Evolutionary conservation across 2,113 vertebrate species (phyloP).

Genomic region (Lophotis ruficrista): DNA sequence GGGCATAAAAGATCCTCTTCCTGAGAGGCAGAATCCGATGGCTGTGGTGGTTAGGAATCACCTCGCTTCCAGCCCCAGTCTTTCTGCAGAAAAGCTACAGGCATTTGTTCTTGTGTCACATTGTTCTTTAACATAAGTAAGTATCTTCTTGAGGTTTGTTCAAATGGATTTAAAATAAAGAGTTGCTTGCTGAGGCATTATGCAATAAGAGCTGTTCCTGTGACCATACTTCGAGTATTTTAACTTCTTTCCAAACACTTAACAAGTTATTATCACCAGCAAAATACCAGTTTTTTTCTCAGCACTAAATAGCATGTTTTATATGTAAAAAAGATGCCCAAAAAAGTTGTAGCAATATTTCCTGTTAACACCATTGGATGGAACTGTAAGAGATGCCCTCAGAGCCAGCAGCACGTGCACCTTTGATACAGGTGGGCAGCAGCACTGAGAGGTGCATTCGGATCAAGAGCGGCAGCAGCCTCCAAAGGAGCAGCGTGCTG

Average conservation of each 20-base stretch:
- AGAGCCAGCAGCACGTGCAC: accelerated
- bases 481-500: background rate
- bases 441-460: accelerated
- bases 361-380: background rate
- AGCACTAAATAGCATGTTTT: background rate
- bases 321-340: background rate
- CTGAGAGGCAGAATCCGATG: background rate
- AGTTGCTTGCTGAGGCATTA: background rate
- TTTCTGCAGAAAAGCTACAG: background rate
- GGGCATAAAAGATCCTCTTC: background rate
- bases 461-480: background rate
- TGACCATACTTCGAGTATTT: background rate
- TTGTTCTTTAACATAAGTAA: background rate
- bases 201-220: background rate
- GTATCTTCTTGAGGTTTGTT: background rate
- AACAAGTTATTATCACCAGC: background rate
- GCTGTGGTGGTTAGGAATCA: background rate
- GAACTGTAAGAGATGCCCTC: background rate
- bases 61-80: background rate
- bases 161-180: background rate
- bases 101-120: background rate
- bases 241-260: background rate
- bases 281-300: background rate
- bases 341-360: background rate
- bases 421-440: background rate